Conservation (phyloP, 2,113 vertebrate species). For the Phrynosoma platyrhinos region DNA sequence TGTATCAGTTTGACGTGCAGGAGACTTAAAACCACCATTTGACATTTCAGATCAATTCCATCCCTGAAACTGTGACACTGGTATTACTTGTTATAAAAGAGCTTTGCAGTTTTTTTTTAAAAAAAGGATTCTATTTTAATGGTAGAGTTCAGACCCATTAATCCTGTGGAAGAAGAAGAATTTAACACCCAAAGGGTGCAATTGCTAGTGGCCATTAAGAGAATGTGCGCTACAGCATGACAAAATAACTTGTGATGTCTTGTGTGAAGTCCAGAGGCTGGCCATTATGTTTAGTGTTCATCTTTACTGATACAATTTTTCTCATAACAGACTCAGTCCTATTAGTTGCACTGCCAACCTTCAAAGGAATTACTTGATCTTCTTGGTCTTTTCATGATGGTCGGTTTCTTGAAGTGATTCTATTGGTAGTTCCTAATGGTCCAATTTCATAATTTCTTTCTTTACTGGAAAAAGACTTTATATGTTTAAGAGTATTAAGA, state of each 20-base stretch:
- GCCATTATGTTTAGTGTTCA: neutral
- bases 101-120: neutral
- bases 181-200: conserved; percentile 2
- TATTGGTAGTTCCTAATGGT: neutral
- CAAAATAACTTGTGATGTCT: neutral
- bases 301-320: neutral
- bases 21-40: neutral
- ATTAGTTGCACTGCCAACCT: conserved; percentile 1
- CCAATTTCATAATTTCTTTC: neutral
- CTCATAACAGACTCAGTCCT: neutral
- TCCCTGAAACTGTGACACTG: conserved; percentile 47
- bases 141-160: conserved; percentile 19
- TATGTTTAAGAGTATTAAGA: neutral
- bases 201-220: conserved; percentile 6
- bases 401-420: neutral
- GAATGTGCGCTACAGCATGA: neutral
- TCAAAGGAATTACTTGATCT: neutral
- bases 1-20: neutral
- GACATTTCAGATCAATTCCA: conserved; percentile 51
- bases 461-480: neutral
- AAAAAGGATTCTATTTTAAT: conserved; percentile 19
- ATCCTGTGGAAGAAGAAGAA: conserved; percentile 10
- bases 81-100: conserved; percentile 36
- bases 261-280: neutral
- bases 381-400: neutral